Evolutionary conservation across 1,140 invertebrate species (phyloP).

Genomic region (Drosophila lowei): DNA sequence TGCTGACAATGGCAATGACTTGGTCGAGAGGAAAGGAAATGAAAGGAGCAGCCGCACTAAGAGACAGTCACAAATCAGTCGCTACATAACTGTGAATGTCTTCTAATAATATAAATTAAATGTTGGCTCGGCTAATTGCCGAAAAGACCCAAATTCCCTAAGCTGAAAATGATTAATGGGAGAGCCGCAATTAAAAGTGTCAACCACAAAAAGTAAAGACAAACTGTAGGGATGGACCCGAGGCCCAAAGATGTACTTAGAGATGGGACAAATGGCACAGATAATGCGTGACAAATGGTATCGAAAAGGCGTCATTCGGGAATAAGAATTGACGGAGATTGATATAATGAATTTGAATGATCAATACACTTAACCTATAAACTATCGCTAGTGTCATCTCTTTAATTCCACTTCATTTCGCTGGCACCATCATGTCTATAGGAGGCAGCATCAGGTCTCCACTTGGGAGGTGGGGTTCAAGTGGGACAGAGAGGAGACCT

Average conservation of each 20-base stretch:
- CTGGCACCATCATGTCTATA: slow-evolving; percentile 32
- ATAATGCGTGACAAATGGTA: too few relatives aligned
- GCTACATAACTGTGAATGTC: slow-evolving; percentile 64
- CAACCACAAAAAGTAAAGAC: slow-evolving; percentile 19
- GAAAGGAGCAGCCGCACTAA: slow-evolving; percentile 29
- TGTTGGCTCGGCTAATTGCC: slow-evolving; percentile 62
- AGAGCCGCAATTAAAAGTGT: slow-evolving; percentile 59
- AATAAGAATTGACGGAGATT: too few relatives aligned
- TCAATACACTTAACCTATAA: too few relatives aligned
- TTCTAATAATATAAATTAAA: slow-evolving; percentile 74
- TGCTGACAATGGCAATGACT: slow-evolving; percentile 44
- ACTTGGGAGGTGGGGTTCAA: background rate
- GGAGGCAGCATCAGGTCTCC: slow-evolving; percentile 10
- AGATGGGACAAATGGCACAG: too few relatives aligned
- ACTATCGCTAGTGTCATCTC: too few relatives aligned
- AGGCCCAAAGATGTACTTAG: background rate
- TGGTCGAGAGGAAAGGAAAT: slow-evolving; percentile 46
- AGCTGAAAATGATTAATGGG: slow-evolving; percentile 47
- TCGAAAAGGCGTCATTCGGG: too few relatives aligned
- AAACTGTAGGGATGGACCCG: background rate
- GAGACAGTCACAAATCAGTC: slow-evolving; percentile 69
- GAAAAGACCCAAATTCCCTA: slow-evolving; percentile 31
- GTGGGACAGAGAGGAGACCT: slow-evolving; percentile 1
- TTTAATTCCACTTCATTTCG: slow-evolving; percentile 6
- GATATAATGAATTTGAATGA: too few relatives aligned